Conservation (phyloP, 2,888 invertebrate species). For the Drosophila robusta region DNA sequence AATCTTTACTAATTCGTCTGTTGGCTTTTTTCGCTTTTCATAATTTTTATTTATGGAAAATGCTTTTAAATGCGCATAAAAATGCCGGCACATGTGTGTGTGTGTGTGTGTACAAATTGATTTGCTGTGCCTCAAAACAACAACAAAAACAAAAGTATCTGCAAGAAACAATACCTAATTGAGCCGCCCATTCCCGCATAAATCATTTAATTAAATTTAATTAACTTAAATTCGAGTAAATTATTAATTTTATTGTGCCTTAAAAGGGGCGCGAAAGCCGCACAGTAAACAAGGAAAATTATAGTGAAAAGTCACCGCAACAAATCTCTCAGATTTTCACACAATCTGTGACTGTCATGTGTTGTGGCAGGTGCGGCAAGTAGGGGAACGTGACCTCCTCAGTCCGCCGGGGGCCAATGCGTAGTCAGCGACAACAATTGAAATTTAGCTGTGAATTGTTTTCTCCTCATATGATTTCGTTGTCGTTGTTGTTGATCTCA, state of each 20-base stretch:
- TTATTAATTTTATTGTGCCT: conserved; percentile 41
- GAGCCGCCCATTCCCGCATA: conserved; percentile 26
- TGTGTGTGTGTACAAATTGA: conserved; percentile 32
- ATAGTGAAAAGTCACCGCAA: conserved; percentile 47
- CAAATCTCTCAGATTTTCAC: conserved; percentile 71
- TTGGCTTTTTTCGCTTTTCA: conserved; percentile 58
- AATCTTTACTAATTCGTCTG: conserved; percentile 78
- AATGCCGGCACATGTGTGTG: conserved; percentile 21
- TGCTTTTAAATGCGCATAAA: conserved; percentile 77
- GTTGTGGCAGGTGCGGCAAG: conserved; percentile 29
- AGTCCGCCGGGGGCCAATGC: conserved; percentile 4
- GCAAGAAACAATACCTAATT: conserved; percentile 15
- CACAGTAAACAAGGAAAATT: conserved; percentile 28
- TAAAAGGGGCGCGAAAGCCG: neutral
- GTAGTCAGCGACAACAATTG: conserved; percentile 54
- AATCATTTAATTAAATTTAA: conserved; percentile 64
- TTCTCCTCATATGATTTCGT: conserved; percentile 32
- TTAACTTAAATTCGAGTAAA: conserved; percentile 54
- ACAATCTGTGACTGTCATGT: conserved; percentile 70
- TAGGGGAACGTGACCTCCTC: conserved; percentile 13
- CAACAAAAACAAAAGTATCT: conserved; percentile 26
- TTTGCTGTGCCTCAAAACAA: conserved; percentile 19
- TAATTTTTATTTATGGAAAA: conserved; percentile 80
- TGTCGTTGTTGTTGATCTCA: conserved; percentile 21
- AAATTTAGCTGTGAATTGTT: conserved; percentile 43